phyloP scores from a whole-genome alignment of 1,140 invertebrate species.

The Cryptotermes secundus region DNA sequence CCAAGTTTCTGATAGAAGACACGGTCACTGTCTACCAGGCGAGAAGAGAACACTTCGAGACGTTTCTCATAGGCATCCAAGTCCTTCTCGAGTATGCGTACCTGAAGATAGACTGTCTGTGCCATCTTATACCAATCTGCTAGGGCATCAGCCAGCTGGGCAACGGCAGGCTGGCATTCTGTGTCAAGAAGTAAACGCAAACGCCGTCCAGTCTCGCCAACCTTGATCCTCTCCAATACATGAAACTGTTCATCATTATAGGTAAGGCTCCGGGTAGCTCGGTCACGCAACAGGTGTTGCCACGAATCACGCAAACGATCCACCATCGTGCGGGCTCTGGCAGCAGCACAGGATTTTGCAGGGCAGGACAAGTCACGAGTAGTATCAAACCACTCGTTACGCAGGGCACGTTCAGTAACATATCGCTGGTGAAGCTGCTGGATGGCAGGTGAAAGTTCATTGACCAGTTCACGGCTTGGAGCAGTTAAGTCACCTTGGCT shows the following conservation, averaged over 20 bases:
- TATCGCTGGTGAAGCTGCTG: constrained; percentile 55
- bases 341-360: constrained; percentile 61
- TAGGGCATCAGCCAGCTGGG: constrained; percentile 67
- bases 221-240: constrained; percentile 78
- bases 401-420: constrained; percentile 54
- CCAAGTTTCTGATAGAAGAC: constrained; percentile 40
- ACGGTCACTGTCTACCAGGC: constrained; percentile 38
- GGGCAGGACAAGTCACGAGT: constrained; percentile 67
- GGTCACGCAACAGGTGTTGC: constrained; percentile 86
- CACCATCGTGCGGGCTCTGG: constrained; percentile 71
- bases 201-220: constrained; percentile 68
- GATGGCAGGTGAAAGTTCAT: constrained; percentile 53
- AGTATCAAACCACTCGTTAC: constrained; percentile 71
- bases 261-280: constrained; percentile 77
- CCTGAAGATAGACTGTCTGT: constrained; percentile 73
- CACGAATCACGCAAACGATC: constrained; percentile 83
- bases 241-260: constrained; percentile 95
- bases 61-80: constrained; percentile 56
- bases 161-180: constrained; percentile 65
- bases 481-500: neutral
- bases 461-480: constrained; percentile 48
- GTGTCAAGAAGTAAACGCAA: constrained; percentile 63
- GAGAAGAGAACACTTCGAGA: constrained; percentile 42
- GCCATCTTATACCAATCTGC: constrained; percentile 85
- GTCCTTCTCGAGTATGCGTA: constrained; percentile 74